Evolutionary conservation across 1,140 invertebrate genomes (phyloP).

Genomic region (Trichonephila clavipes): DNA sequence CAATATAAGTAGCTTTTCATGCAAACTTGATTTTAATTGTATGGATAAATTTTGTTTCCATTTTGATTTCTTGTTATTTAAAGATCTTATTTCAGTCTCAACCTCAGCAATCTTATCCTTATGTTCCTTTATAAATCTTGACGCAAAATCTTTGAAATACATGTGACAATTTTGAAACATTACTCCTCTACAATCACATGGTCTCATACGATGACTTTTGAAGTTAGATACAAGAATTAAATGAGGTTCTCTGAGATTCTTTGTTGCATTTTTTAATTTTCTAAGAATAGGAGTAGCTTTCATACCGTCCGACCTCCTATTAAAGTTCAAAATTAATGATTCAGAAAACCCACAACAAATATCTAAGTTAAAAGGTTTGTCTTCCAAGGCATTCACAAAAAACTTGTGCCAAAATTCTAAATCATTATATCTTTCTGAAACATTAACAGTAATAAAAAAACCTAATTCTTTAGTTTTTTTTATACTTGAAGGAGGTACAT

Average conservation of each 20-base stretch:
- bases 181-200: slow-evolving; percentile 39
- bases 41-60: background rate
- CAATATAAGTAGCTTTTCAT: slow-evolving; percentile 1
- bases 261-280: slow-evolving; percentile 9
- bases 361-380: slow-evolving; percentile 3
- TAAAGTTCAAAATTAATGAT: slow-evolving; percentile 58
- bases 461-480: slow-evolving; percentile 30
- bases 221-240: background rate
- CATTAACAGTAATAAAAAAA: slow-evolving; percentile 59
- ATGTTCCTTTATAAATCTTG: slow-evolving; percentile 32
- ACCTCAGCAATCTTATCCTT: slow-evolving; percentile 18
- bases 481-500: background rate
- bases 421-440: slow-evolving; percentile 44
- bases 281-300: slow-evolving; percentile 16
- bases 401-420: slow-evolving; percentile 32
- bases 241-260: slow-evolving; percentile 39
- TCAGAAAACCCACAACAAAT: slow-evolving; percentile 57
- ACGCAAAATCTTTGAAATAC: slow-evolving; percentile 32
- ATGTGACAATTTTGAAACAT: background rate
- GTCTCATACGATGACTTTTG: background rate
- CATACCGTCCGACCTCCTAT: background rate
- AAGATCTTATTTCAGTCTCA: background rate
- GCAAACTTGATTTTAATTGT: background rate
- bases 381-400: slow-evolving; percentile 1
- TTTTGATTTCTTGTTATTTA: background rate